Evolutionary conservation across 2,888 invertebrate genomes (phyloP), one percentile per base, ranked within the genome.

Genomic region (Crocallis elinguaria): DNA sequence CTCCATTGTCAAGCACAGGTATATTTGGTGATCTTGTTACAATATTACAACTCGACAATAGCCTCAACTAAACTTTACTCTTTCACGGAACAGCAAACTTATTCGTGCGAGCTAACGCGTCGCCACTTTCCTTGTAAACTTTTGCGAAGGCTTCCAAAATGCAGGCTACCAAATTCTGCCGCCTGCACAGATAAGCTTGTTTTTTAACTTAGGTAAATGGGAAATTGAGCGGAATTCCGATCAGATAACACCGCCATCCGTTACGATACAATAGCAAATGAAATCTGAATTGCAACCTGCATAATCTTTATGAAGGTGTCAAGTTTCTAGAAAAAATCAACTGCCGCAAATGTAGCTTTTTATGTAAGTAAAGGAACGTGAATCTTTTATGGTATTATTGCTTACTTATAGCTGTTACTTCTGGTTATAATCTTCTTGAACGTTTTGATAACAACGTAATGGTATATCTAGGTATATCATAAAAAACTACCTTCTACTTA

Each of bases 191-290:
- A n/a, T 25, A 9, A 1, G 57, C 21, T 49, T 39, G 27, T 48
- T 54, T 43, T 48, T 38, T 14, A 27, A 11, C 4, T 19, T 14
- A 1, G 29, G 27, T 66, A 43, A 44, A 58, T 51, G 32, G 32
- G 50, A 70, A 69, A 71, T 62, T 72, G 73, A 78, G 82, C 82
- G 86, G 77, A 88, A 78, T 90, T 90, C 90, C 89, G 90, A 89
- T 88, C 87, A 86, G 86, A 88, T 88, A 88, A 77, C 83, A 77
- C 63, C 63, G 68, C 80, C 79, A 86, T 89, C 87, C 88, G 88
- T 64, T 76, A 66, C 56, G 46, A 73, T 76, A 82, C 81, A 85
- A 86, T 68, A 64, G 73, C 67, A 68, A 80, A 78, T 65, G 73
- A 78, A 77, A 75, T 75, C 73, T 75, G 73, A 73, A 78, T 69